Percentiles rank a stretch among this genome's conserved stretches.
These are phyloP conservation scores for Latrodectus elegans DNA, from an alignment of 2,888 invertebrate genomes.

Conservation along the genomic window DNA sequence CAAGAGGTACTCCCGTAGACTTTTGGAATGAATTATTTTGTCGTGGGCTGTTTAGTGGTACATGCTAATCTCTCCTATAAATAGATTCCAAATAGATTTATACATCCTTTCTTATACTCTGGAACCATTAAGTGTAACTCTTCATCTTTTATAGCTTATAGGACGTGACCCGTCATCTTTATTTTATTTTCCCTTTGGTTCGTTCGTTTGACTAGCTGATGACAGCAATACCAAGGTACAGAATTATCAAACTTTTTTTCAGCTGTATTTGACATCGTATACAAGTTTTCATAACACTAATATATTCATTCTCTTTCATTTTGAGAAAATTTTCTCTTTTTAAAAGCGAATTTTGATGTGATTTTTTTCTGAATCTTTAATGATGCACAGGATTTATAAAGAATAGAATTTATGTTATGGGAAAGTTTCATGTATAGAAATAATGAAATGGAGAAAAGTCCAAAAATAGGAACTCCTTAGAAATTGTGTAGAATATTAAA, in stretches of 20 bases:
- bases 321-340: too few relatives aligned
- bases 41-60: constrained; percentile 11
- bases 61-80: constrained; percentile 20
- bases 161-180: not conserved
- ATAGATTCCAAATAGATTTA: constrained; percentile 10
- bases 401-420: too few relatives aligned
- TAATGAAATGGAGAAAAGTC: too few relatives aligned
- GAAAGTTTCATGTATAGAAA: too few relatives aligned
- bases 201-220: not conserved
- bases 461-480: too few relatives aligned
- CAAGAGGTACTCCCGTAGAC: constrained; percentile 11
- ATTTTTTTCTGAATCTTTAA: too few relatives aligned
- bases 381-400: too few relatives aligned
- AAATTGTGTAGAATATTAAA: too few relatives aligned
- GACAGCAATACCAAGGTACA: not conserved
- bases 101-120: not conserved
- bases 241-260: not conserved
- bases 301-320: too few relatives aligned
- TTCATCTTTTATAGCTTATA: not conserved
- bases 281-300: not conserved
- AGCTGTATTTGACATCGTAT: not conserved
- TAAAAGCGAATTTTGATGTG: too few relatives aligned
- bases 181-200: not conserved
- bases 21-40: constrained; percentile 20
- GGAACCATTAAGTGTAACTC: not conserved